Evolutionary conservation across 2,888 invertebrate species (phyloP), one percentile per base, ranked within the genome.

Genomic region (Drosophila stalkeri): DNA sequence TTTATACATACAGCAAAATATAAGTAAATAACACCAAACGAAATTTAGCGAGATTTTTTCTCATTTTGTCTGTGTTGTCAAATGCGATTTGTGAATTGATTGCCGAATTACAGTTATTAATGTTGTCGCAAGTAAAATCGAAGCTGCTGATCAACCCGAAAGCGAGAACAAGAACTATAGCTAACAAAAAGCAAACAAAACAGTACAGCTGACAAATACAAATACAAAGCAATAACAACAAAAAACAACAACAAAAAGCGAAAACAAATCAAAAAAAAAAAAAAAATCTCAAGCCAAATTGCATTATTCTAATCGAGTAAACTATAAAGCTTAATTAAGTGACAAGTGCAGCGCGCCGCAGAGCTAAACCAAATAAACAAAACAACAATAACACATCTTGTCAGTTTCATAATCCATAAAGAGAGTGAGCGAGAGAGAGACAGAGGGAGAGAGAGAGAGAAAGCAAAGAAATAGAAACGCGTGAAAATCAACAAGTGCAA

Each of bases 41-140:
- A 39, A 62, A 20, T 33, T 33, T 46, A 12, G 52, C 2, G 37
- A 37, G 35, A 49, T 11, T 49, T 35, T 37, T 18, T 49, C 46
- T 43, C 41, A 56, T 62, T 39, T 35, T 51, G 43, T 51, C 39
- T 55, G n/a, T 16, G 47, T 43, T 41, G 35, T 35, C 43, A 54
- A 64, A 78, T 74, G 74, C 64, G 60, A 44, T 44, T 74, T 65
- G 67, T 60, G 33, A 72, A 35, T 35, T 54, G 57, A 23, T 64
- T 55, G 14, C 44, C 54, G 67, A 41, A 61, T 67, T 67, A 66
- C 72, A 66, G 86, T 86, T 86, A 74, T 88, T 84, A 82, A 84
- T 84, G 84, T 86, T 72, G 72, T 73, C 88, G 67, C 82, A 54
- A 64, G 52, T 59, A 46, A 66, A 71, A 49, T 18, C 65, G 20